Evolutionary conservation across 2,113 vertebrate species (phyloP).

Genomic region (Anas platyrhynchos): DNA sequence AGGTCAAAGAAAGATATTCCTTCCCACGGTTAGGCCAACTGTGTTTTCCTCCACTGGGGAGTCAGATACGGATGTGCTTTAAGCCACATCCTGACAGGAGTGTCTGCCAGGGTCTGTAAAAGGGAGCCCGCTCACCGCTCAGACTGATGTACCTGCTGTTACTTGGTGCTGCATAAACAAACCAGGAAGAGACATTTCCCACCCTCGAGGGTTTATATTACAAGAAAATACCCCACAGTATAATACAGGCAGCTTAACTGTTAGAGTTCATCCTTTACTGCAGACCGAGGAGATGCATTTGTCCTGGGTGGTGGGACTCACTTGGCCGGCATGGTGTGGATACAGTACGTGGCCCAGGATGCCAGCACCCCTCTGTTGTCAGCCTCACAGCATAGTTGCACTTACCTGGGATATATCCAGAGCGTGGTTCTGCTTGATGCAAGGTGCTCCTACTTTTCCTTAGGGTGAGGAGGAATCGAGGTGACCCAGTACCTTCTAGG

Average conservation of each 20-base stretch:
- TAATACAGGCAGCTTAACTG: accelerated
- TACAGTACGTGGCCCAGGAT: accelerated
- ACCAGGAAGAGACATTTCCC: not conserved
- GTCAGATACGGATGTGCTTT: not conserved
- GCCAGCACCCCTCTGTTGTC: too few relatives aligned
- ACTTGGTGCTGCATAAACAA: not conserved
- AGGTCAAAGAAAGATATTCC: not conserved
- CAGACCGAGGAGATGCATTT: not conserved
- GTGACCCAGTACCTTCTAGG: not conserved
- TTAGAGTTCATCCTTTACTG: not conserved
- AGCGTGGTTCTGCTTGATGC: not conserved
- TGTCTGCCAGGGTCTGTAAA: not conserved
- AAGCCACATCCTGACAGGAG: not conserved
- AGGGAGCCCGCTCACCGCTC: not conserved
- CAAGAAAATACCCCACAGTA: not conserved
- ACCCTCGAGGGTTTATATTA: not conserved
- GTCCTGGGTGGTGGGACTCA: not conserved
- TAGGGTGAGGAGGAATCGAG: not conserved
- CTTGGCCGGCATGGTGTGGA: not conserved
- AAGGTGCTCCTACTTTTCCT: not conserved
- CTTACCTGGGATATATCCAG: not conserved
- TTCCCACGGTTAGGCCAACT: not conserved
- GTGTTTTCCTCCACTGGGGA: not conserved
- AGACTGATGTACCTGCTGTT: not conserved
- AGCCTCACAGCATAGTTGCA: not conserved